A percentile compares a stretch with the other conserved stretches of the same genome.
Evolutionary conservation across 1,140 invertebrate species (phyloP).

Genomic region (Brachionus paranguensis): DNA sequence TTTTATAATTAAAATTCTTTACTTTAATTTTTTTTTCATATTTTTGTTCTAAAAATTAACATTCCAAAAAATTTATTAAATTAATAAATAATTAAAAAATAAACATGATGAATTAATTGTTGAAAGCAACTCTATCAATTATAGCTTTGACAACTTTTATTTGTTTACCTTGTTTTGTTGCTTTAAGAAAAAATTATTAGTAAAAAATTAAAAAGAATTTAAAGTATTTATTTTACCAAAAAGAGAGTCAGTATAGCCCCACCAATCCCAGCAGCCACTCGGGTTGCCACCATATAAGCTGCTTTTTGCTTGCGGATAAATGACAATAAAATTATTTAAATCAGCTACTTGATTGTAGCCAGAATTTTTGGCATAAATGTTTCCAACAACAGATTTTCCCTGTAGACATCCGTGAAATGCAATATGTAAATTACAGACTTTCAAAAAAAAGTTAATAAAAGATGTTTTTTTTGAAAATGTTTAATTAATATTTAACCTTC

Average conservation of each 20-base stretch:
- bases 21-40: too few species aligned
- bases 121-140: background rate
- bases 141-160: background rate
- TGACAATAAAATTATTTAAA: constrained; percentile 54
- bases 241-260: constrained; percentile 46
- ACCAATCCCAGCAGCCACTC: constrained; percentile 57
- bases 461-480: constrained; percentile 4
- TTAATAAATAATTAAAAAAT: constrained; percentile 1
- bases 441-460: background rate
- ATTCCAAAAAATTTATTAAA: background rate
- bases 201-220: background rate
- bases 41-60: background rate
- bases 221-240: constrained; percentile 43
- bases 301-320: constrained; percentile 53
- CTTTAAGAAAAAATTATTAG: background rate
- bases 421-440: constrained; percentile 52
- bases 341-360: constrained; percentile 56
- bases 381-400: constrained; percentile 49
- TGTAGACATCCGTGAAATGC: constrained; percentile 54
- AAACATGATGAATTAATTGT: background rate
- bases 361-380: constrained; percentile 49
- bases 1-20: too few species aligned
- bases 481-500: constrained; percentile 15
- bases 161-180: constrained; percentile 22
- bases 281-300: constrained; percentile 45